Percentiles rank a stretch among this genome's conserved stretches.
These are phyloP conservation scores for Pemphigus obesinymphae DNA, from an alignment of 1,140 invertebrate genomes.

Conservation along the genomic window DNA sequence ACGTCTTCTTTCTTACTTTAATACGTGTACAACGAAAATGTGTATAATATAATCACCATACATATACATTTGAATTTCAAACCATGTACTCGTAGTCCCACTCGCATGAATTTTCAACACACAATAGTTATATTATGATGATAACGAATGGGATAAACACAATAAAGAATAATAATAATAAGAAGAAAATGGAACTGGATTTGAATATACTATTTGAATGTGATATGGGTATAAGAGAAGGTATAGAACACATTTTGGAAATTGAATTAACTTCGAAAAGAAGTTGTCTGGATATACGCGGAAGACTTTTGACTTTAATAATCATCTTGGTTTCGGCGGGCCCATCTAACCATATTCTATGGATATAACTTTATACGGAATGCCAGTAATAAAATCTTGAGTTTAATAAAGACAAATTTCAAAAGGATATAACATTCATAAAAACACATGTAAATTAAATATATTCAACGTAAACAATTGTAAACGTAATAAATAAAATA, in stretches of 20 bases:
- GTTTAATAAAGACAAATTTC: background rate
- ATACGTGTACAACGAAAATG: background rate
- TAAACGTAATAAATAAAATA: no score
- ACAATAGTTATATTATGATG: background rate
- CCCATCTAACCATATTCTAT: background rate
- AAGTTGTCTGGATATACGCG: background rate
- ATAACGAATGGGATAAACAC: background rate
- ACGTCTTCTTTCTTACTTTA: no score
- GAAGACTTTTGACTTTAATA: conserved; percentile 15
- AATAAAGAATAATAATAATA: background rate
- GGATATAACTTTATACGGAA: background rate
- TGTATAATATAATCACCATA: background rate
- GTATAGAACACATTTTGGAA: background rate
- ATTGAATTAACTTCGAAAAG: conserved; percentile 14
- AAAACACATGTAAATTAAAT: no score
- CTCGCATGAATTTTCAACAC: no score
- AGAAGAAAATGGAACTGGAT: background rate
- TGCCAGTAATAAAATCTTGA: background rate
- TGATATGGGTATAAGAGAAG: background rate
- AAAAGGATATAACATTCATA: no score
- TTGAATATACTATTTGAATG: background rate
- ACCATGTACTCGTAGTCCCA: background rate
- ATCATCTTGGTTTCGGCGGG: background rate
- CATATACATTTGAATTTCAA: background rate
- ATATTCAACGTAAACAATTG: no score